Conservation (phyloP, 2,888 invertebrate genomes). For the Acleris holmiana region DNA sequence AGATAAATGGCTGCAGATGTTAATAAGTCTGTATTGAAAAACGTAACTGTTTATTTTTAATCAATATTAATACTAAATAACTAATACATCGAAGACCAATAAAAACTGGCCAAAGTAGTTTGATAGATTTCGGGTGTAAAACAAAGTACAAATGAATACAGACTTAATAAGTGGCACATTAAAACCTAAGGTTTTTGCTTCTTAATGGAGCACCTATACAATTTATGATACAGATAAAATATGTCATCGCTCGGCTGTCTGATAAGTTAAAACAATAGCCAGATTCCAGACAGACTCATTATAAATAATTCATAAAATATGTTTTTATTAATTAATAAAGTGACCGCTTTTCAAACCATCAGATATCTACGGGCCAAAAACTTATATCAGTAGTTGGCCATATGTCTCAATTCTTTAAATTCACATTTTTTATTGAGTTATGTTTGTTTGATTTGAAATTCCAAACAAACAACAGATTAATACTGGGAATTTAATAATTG, state of each 20-base stretch:
- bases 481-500: conserved; percentile 77
- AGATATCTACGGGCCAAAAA: conserved; percentile 40
- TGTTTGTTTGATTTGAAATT: conserved; percentile 60
- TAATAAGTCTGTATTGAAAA: no score
- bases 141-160: no score
- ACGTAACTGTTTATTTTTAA: no score
- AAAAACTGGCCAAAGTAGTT: no score
- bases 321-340: conserved; percentile 76
- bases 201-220: conserved; percentile 4
- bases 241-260: conserved; percentile 36
- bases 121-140: no score
- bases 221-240: conserved; percentile 29
- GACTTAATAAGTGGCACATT: no score
- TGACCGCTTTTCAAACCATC: conserved; percentile 52
- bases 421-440: conserved; percentile 69
- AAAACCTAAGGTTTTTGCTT: no score
- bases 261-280: conserved; percentile 61
- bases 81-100: no score
- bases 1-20: conserved; percentile 1
- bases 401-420: conserved; percentile 72
- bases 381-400: conserved; percentile 27
- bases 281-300: conserved; percentile 51
- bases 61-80: no score
- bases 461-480: conserved; percentile 56
- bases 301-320: conserved; percentile 74